Conservation (phyloP, 2,888 invertebrate genomes). For the Deroplatys truncata region DNA sequence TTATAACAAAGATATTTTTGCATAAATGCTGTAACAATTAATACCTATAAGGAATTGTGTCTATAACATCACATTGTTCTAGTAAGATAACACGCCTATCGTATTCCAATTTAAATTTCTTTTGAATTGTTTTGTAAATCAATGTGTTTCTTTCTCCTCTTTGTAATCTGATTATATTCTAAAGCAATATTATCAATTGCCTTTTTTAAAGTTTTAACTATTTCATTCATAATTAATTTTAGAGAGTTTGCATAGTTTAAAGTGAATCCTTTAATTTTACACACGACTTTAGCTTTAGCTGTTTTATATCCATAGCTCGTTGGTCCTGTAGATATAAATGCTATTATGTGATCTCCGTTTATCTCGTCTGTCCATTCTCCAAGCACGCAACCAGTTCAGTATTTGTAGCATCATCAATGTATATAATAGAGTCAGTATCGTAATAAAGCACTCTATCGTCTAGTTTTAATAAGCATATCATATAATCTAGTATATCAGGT, state of each 20-base stretch:
- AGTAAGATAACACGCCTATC: neutral
- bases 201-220: neutral
- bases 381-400: neutral
- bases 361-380: neutral
- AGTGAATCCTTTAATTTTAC: neutral
- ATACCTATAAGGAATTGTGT: neutral
- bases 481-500: too few relatives aligned
- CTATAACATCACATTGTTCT: neutral
- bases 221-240: neutral
- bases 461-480: neutral
- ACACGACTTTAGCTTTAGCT: neutral
- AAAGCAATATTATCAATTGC: neutral
- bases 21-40: too few relatives aligned
- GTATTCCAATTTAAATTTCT: neutral
- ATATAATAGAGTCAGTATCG: neutral
- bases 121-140: neutral
- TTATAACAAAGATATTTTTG: too few relatives aligned
- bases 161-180: neutral
- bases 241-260: neutral
- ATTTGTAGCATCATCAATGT: neutral
- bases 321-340: neutral
- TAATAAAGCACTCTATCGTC: neutral
- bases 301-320: too few relatives aligned
- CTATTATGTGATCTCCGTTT: neutral
- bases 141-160: neutral